These are phyloP conservation scores for Whitmania pigra DNA, from an alignment of 1,140 invertebrate genomes.

Conservation along the genomic window DNA sequence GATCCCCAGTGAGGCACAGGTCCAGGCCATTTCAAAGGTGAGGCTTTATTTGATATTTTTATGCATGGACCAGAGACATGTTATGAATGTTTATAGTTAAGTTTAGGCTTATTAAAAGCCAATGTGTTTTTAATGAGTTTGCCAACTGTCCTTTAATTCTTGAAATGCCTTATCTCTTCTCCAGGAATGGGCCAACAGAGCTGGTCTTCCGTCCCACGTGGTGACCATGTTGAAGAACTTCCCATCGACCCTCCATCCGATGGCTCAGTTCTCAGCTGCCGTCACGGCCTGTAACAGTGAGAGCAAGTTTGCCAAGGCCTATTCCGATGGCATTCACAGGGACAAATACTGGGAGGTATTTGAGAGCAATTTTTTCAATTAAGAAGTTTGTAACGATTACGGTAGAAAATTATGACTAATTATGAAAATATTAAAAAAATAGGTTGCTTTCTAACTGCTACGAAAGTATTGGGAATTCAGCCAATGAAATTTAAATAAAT, in stretches of 20 bases:
- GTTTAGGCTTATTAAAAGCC: neutral
- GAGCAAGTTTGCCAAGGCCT: conserved; percentile 84
- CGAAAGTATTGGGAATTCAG: neutral
- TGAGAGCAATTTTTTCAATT: neutral
- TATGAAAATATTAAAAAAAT: too few relatives aligned
- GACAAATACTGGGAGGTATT: conserved; percentile 72
- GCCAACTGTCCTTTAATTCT: too few relatives aligned
- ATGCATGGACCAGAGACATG: neutral
- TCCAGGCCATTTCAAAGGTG: conserved; percentile 60
- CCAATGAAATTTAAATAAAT: neutral
- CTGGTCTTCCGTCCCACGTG: conserved; percentile 78
- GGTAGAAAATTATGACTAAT: too few relatives aligned
- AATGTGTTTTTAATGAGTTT: too few relatives aligned
- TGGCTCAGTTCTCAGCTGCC: conserved; percentile 87
- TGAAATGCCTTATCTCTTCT: neutral
- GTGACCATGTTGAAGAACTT: conserved; percentile 88
- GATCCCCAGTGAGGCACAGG: conserved; percentile 61
- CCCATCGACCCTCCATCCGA: conserved; percentile 81
- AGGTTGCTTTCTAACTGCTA: too few relatives aligned
- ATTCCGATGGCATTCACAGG: conserved; percentile 70
- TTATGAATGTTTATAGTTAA: neutral
- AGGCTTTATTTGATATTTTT: neutral
- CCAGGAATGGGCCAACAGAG: conserved; percentile 73
- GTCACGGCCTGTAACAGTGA: conserved; percentile 83
- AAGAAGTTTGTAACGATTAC: neutral